phyloP scores from a whole-genome alignment of 2,113 vertebrate species.

The Myxocyprinus asiaticus region DNA sequence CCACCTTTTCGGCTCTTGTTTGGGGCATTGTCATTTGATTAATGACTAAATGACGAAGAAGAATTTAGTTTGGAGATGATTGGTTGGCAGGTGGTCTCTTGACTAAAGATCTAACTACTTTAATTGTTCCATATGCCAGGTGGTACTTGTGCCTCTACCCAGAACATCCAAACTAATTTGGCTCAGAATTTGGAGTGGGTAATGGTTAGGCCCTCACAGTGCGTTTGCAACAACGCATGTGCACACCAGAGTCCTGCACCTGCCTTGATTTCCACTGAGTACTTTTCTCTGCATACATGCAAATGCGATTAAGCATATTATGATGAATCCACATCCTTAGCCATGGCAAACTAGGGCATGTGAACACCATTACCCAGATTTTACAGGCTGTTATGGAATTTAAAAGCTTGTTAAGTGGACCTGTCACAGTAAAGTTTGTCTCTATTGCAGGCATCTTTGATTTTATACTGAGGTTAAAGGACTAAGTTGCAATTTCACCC shows the following conservation, averaged over 20 bases:
- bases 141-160: constrained; percentile 37
- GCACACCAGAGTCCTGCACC: constrained; percentile 24
- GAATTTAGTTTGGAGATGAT: not conserved
- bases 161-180: constrained; percentile 41
- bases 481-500: too few relatives aligned
- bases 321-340: constrained; percentile 13
- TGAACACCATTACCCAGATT: not conserved
- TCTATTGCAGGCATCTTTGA: not conserved
- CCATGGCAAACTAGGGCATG: constrained; percentile 5
- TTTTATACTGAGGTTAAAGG: too few relatives aligned
- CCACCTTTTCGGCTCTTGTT: not conserved
- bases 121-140: constrained; percentile 42
- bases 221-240: not conserved
- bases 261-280: constrained; percentile 36
- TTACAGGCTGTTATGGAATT: not conserved
- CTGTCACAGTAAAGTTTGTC: not conserved
- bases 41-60: constrained; percentile 13
- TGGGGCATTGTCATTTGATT: constrained; percentile 16
- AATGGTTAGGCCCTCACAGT: constrained; percentile 42
- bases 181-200: constrained; percentile 46
- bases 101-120: constrained; percentile 25
- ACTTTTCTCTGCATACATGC: constrained; percentile 46
- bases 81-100: constrained; percentile 37
- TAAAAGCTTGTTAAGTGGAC: not conserved
- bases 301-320: constrained; percentile 52